These are phyloP conservation scores for Gadus chalcogrammus DNA, from an alignment of 2,113 vertebrate species.

Conservation along the genomic window DNA sequence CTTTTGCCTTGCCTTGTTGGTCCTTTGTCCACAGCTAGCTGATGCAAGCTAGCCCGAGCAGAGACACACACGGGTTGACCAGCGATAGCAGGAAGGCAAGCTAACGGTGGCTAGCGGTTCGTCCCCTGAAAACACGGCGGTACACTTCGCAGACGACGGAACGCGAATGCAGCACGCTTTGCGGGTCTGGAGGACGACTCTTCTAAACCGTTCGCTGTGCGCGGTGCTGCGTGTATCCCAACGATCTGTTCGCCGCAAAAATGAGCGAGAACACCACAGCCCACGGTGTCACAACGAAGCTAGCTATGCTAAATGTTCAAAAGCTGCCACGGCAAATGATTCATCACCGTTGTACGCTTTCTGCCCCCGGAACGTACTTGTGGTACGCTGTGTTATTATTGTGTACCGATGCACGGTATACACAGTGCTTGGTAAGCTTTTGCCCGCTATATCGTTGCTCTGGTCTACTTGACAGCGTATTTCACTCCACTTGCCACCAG, in stretches of 20 bases:
- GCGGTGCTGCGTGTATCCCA: conserved; percentile 20
- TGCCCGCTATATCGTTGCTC: neutral
- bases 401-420: neutral
- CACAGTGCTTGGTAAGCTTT: neutral
- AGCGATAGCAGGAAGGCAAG: conserved; percentile 55
- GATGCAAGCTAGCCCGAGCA: conserved; percentile 24
- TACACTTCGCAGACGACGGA: conserved; percentile 22
- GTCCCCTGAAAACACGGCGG: conserved; percentile 15
- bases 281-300: conserved; percentile 1
- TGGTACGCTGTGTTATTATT: neutral
- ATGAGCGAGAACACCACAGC: conserved; percentile 16
- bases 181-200: neutral
- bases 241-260: conserved; percentile 35
- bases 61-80: conserved; percentile 55
- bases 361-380: conserved; percentile 34
- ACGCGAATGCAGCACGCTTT: conserved; percentile 8
- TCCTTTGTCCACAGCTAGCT: conserved; percentile 67
- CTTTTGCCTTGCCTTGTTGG: conserved; percentile 26
- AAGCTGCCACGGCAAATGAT: conserved; percentile 65
- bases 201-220: neutral
- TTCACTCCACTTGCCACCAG: too few relatives aligned
- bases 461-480: neutral
- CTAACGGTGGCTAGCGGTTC: conserved; percentile 15
- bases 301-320: conserved; percentile 57
- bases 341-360: conserved; percentile 51